Base-by-base conservation (phyloP, 1,140 invertebrate genomes). In the Diorhabda sublineata region DNA sequence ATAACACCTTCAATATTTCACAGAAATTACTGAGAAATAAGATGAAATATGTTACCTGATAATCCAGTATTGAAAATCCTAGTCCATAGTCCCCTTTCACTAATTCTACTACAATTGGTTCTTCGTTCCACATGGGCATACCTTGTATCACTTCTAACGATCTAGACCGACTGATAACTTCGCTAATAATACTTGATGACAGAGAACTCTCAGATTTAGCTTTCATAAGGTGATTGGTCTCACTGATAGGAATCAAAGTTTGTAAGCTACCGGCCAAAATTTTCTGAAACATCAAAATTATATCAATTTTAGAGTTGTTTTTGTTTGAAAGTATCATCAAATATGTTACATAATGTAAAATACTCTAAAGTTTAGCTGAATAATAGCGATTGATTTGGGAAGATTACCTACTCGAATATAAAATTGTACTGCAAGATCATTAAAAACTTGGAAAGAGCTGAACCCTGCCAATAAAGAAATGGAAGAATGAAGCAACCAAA, bases 61-160 rank as follows among this genome's bases (percentile, higher is more conserved):
- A 96, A 81, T 96, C 94, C 60, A 96, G 83, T 71, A 97, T 94
- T 66, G 92, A 94, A 84, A 97, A 97, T 52, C 94, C 94, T 3
- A 97, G 85, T 2, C 94, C 94, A 63, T 91, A 83, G 71, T 94
- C 92, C 67, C 91, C 92, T 80, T 96, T 96, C 59, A 85, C 81
- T 56, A 97, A 83, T 76, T 93, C 89, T 68, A 96, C 93, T 69
- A 92, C 86, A 62, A 93, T 89, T 2, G 91, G 86, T 75, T 95
- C 88, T 74, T 88, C 89, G 76, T 87, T 91, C 94, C 94, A 97
- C 89, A 96, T 94, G 3, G 93, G 93, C 43, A 96, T 82, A 5
- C 92, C 92, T 26, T 6, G 52, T 58, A 89, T 91, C 2, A 92
- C 91, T 79, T 97, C 94, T 65, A 96, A 79, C 2, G 93, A 95